These are phyloP conservation scores for Melanerpes formicivorus DNA, from an alignment of 2,113 vertebrate species.

Conservation along the genomic window DNA sequence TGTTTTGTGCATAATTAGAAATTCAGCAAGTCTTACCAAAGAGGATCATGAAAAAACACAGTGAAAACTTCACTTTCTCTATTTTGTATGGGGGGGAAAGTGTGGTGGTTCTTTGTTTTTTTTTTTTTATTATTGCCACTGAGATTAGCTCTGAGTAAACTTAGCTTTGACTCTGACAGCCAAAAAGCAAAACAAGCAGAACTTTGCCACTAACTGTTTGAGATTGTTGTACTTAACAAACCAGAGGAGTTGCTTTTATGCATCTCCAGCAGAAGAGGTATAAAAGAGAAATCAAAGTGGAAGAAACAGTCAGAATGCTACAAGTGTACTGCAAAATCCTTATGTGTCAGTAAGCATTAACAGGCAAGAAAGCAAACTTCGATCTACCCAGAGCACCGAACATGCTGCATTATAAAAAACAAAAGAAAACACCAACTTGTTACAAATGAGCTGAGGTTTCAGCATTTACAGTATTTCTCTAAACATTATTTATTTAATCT, in stretches of 20 bases:
- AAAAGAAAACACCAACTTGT: background rate
- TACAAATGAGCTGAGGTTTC: background rate
- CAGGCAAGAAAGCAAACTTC: background rate
- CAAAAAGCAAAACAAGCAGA: background rate
- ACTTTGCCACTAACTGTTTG: background rate
- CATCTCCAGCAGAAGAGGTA: background rate
- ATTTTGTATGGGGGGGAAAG: background rate
- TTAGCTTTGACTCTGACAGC: background rate
- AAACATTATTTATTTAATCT: background rate
- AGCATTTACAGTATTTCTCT: background rate
- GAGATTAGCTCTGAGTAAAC: background rate
- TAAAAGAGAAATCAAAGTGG: background rate
- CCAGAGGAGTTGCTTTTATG: background rate
- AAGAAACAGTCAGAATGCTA: background rate
- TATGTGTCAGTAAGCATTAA: background rate
- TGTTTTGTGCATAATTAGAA: slow-evolving; percentile 47
- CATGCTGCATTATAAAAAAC: background rate
- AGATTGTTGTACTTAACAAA: background rate
- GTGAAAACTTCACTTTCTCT: slow-evolving; percentile 1
- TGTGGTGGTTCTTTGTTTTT: background rate
- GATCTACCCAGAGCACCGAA: background rate
- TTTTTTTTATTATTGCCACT: background rate
- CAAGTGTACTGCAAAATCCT: background rate
- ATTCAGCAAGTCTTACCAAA: background rate
- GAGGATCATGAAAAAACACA: background rate